phyloP scores from a whole-genome alignment of 2,113 vertebrate genomes.

The Psammodynastes pulverulentus region DNA sequence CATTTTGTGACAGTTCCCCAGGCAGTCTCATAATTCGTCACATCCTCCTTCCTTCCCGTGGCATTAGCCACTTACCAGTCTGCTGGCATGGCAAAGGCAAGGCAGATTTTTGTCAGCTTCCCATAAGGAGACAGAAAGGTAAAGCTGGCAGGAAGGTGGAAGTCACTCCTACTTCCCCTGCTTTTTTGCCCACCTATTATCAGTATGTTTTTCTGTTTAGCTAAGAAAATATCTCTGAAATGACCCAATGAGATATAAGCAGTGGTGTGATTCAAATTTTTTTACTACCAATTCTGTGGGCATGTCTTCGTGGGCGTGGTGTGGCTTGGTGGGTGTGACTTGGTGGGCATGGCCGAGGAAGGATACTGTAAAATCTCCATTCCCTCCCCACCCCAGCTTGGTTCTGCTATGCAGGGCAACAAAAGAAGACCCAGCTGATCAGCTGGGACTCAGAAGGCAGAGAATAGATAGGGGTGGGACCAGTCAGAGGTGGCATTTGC shows the following conservation, averaged over 20 bases:
- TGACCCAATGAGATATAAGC: not conserved
- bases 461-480: no score
- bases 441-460: no score
- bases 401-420: no score
- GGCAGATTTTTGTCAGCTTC: not conserved
- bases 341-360: no score
- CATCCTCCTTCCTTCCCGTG: not conserved
- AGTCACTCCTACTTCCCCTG: not conserved
- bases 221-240: not conserved
- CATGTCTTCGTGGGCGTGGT: no score
- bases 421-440: no score
- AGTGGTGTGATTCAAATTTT: no score
- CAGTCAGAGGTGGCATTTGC: no score
- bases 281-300: no score
- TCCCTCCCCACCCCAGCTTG: no score
- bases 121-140: not conserved
- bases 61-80: not conserved
- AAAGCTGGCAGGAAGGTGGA: not conserved
- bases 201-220: not conserved
- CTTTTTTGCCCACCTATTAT: not conserved
- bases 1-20: not conserved
- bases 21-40: not conserved
- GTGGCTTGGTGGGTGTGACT: no score
- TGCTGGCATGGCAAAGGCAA: not conserved
- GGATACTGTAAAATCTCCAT: no score